Evolutionary conservation across 2,888 invertebrate species (phyloP), one percentile per base, ranked within the genome.

Genomic region (Agapostemon virescens): DNA sequence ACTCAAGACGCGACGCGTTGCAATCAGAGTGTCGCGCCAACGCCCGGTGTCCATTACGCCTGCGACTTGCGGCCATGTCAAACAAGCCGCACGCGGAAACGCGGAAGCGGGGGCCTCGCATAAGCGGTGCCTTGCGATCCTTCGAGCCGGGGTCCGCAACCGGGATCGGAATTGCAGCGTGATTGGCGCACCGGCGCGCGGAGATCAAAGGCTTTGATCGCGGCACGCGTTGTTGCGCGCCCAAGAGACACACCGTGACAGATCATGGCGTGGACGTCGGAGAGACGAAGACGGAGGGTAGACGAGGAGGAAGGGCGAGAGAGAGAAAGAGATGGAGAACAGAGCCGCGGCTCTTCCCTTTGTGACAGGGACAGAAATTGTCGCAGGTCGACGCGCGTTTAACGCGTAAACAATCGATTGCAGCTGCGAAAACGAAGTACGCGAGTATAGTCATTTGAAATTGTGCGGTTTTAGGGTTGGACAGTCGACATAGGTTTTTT

Each of bases 321-420:
- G 5, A n/a, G 6, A 11, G 52, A 9, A 23, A 7, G 66, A 33
- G 58, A 61, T 13, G 3, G 36, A 13, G 63, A n/a, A 64, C 9
- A 17, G 30, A 30, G 58, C 17, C 17, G 30, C 2, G 6, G 6
- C 17, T 30, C 58, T 79, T 75, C 75, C 81, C 87, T 86, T 87
- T 84, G 85, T 77, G 77, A 82, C 71, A 69, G 33, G 72, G 61
- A 71, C 83, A 87, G 82, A 82, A 86, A 86, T 84, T 87, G 81
- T 77, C 79, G 83, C 66, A 33, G 74, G 72, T 83, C 74, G 74
- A 77, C 71, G 66, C 69, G 69, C 79, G 76, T 79, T 84, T 69
- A 78, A 77, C 67, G 75, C 49, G 75, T 68, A 72, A 79, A 74
- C 79, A 73, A 66, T 49, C 68, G 42, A 23, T 11, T 5, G 1